These are phyloP conservation scores for Beaufortia kweichowensis DNA, from an alignment of 2,113 vertebrate genomes.

Conservation along the genomic window DNA sequence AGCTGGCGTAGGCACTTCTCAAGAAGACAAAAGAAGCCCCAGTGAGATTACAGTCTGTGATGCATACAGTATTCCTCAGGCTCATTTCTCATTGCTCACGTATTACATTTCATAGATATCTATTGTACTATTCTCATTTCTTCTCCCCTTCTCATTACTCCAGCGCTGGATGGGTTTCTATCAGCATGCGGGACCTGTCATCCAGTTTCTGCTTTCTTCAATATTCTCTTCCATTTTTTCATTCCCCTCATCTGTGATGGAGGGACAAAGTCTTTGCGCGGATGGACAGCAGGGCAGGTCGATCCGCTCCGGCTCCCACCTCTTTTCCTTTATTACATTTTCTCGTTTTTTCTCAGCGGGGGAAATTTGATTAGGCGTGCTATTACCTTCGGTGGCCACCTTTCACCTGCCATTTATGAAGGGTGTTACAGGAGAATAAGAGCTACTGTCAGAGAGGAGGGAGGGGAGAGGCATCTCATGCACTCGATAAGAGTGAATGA, in stretches of 20 bases:
- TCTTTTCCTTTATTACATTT: slow-evolving; percentile 40
- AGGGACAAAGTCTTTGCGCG: slow-evolving; percentile 46
- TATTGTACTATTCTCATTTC: slow-evolving; percentile 57
- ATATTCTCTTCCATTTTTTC: slow-evolving; percentile 41
- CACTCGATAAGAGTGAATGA: not conserved
- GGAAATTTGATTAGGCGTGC: slow-evolving; percentile 47
- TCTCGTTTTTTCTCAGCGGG: slow-evolving; percentile 45
- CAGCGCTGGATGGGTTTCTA: slow-evolving; percentile 5
- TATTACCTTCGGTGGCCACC: slow-evolving; percentile 49
- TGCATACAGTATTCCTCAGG: slow-evolving; percentile 15
- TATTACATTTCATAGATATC: slow-evolving; percentile 2
- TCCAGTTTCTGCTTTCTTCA: slow-evolving; percentile 40
- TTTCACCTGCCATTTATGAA: slow-evolving; percentile 48
- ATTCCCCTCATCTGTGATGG: slow-evolving; percentile 46
- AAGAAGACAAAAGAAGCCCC: not conserved
- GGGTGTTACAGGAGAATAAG: slow-evolving; percentile 6
- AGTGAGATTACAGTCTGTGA: slow-evolving; percentile 22
- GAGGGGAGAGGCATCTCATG: not conserved
- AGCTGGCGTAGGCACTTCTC: slow-evolving; percentile 23
- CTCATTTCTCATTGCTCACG: not conserved
- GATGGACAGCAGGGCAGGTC: slow-evolving; percentile 45
- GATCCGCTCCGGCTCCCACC: slow-evolving; percentile 44
- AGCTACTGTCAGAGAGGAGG: slow-evolving; percentile 12
- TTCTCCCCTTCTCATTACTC: slow-evolving; percentile 50
- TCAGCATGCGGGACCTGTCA: slow-evolving; percentile 9